Percentiles rank a stretch among this genome's conserved stretches.
Evolutionary conservation across 2,113 vertebrate species (phyloP).

Genomic region (Trachemys scripta): DNA sequence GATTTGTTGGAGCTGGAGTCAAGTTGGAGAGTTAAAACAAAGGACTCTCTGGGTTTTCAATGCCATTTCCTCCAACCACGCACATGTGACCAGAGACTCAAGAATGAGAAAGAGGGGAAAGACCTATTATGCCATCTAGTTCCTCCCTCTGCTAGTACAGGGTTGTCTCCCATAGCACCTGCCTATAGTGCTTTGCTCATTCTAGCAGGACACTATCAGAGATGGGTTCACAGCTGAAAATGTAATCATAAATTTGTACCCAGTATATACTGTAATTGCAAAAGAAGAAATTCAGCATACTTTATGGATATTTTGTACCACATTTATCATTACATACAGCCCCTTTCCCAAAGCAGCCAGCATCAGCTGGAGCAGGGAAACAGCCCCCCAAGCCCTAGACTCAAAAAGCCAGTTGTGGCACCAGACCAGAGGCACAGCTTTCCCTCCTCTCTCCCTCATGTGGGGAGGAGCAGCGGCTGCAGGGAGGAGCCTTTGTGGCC

Average conservation of each 20-base stretch:
- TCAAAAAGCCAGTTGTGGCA: neutral
- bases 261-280: neutral
- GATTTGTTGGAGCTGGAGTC: constrained; percentile 55
- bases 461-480: neutral
- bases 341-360: neutral
- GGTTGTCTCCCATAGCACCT: neutral
- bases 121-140: accelerated
- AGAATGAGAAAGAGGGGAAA: neutral
- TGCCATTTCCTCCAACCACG: neutral
- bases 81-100: neutral
- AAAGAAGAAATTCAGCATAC: neutral
- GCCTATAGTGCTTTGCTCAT: neutral
- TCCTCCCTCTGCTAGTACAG: neutral
- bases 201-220: neutral
- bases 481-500: neutral
- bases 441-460: neutral
- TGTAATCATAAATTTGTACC: neutral
- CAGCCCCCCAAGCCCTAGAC: neutral
- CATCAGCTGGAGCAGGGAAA: accelerated
- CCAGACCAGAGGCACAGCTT: neutral
- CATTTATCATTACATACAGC: accelerated
- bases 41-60: neutral
- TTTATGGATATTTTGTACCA: neutral
- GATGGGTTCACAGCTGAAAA: neutral
- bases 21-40: constrained; percentile 42